Conservation (phyloP, 2,797 vertebrate genomes). For the Crypturellus tataupa region DNA sequence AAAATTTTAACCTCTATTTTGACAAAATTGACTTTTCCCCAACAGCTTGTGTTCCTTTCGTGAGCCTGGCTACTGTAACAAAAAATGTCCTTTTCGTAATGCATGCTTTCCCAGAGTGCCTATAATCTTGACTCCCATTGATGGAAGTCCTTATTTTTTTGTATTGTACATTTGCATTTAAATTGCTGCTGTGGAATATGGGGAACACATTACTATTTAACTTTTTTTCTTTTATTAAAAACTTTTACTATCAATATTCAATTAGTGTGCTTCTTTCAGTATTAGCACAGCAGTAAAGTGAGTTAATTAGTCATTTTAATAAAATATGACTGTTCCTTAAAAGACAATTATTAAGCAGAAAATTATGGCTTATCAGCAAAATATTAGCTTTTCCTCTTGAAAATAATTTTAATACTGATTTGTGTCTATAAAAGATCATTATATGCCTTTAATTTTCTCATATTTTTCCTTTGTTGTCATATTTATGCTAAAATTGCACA, state of each 20-base stretch:
- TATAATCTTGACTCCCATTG: background rate
- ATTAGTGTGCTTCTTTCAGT: conserved; percentile 43
- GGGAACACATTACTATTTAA: background rate
- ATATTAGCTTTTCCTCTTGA: conserved; percentile 48
- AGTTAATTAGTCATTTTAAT: conserved; percentile 72
- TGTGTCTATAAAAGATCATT: conserved; percentile 13
- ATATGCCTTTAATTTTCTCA: conserved; percentile 38
- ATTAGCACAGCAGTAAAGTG: conserved; percentile 16
- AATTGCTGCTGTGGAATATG: conserved; percentile 43
- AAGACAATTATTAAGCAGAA: conserved; percentile 70
- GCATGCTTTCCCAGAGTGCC: background rate
- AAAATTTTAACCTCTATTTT: background rate
- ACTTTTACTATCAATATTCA: conserved; percentile 35
- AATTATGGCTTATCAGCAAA: conserved; percentile 64
- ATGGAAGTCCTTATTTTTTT: background rate
- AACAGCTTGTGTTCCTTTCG: background rate
- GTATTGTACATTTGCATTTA: conserved; percentile 46
- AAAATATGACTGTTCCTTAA: conserved; percentile 62
- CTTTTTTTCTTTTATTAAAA: conserved; percentile 43
- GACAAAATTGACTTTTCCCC: background rate
- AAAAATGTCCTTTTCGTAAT: background rate
- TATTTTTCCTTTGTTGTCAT: conserved; percentile 10
- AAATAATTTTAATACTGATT: conserved; percentile 48
- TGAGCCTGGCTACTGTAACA: background rate
- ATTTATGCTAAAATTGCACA: conserved; percentile 43